These are phyloP conservation scores for Anthrax anthrax DNA, from an alignment of 2,888 invertebrate species.

Conservation along the genomic window DNA sequence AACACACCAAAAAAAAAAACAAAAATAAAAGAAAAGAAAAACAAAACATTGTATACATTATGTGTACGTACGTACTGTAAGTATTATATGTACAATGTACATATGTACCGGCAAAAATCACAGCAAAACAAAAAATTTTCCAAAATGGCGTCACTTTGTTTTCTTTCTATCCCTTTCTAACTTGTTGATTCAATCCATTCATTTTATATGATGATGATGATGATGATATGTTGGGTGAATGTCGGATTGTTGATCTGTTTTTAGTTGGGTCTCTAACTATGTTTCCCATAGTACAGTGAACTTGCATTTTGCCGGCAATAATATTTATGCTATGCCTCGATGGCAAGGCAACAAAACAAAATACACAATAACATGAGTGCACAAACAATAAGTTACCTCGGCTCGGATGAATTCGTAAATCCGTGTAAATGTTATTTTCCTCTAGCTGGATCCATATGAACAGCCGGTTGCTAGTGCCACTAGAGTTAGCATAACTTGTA, in stretches of 20 bases:
- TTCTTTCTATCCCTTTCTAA: conserved; percentile 3
- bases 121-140: conserved; percentile 4
- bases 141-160: conserved; percentile 7
- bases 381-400: no score
- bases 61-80: no score
- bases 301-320: neutral
- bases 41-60: neutral
- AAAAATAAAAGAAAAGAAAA: neutral
- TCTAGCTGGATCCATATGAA: no score
- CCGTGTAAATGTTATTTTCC: no score
- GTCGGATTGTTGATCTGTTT: neutral
- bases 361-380: neutral
- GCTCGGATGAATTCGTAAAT: no score
- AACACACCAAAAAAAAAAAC: neutral
- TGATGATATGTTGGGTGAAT: neutral
- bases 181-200: neutral
- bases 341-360: neutral
- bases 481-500: no score
- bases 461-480: no score
- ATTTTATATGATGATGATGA: neutral
- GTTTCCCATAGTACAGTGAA: neutral
- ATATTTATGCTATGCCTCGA: neutral
- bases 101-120: neutral
- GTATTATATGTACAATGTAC: no score
- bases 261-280: neutral